Evolutionary conservation across 2,113 vertebrate genomes (phyloP), one percentile per base, ranked within the genome.

Genomic region (Condylura cristata): DNA sequence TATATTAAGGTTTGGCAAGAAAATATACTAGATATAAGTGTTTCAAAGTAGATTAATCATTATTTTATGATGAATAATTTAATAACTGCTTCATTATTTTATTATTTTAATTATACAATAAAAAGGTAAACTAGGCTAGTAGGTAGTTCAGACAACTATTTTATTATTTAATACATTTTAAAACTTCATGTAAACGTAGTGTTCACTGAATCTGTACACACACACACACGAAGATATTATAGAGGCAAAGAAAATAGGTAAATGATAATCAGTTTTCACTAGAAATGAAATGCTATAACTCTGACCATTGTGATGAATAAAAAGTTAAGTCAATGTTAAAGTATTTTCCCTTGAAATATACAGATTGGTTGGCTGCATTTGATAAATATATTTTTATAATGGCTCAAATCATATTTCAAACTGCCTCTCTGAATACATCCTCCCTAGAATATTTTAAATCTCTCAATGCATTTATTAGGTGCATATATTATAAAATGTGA

Each of bases 311-410:
- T 86, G 41, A 80, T 46, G 65, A 68, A 28, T 24, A 24, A 41
- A n/a, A 76, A 71, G 8, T 71, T 13, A 84, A 78, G 16, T 82
- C 22, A 34, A 90, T 82, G 4, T 86, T 68, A 56, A 90, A 92
- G 3, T n/a, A 39, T 53, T 86, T 96, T 88, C 41, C 32, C 46
- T 61, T 74, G 78, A 93, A 85, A 91, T 78, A 78, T 26, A 76
- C 24, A 86, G 44, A 91, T 78, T 66, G 26, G 53, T 68, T 82
- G 81, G 79, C 80, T 88, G 26, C 9, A 32, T 70, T 96, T 93
- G 85, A 95, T 86, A 95, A 90, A 95, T 93, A 78, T 39, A 88
- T 78, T 88, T 94, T 93, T 92, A 85, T 93, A 96, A 94, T 95
- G 90, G 53, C 39, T 82, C 24, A 90, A 96, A 78, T 90, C 72